Evolutionary conservation across 2,113 vertebrate genomes (phyloP), one percentile per base, ranked within the genome.

Genomic region (Theristicus caerulescens): DNA sequence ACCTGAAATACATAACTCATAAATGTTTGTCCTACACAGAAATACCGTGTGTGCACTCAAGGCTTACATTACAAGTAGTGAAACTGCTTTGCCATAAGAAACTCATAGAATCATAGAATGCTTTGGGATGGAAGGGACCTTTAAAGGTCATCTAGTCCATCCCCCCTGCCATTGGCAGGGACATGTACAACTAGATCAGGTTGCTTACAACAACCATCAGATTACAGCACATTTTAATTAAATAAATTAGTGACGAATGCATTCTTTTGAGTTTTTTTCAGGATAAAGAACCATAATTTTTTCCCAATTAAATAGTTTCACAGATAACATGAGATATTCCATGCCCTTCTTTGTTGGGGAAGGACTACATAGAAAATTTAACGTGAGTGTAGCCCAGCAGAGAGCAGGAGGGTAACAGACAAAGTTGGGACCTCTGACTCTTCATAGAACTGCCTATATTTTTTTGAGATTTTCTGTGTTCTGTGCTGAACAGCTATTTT

Each of bases 271-370:
- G 7, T 7, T 4, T 69, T 54, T 92, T 62, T 66, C 10, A n/a
- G 13, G 27, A 25, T 31, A 57, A 9, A 77, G 15, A 0, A 1
- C 6, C 24, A 1, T 57, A 5, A 2, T 12, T 21, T 66, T 87
- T 36, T 11, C 10, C 7, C 24, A 31, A 7, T 11, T 31, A 31
- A 67, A 40, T 10, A 42, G 8, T 59, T 91, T 47, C 34, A 64
- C 5, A 38, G 18, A 16, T 59, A 64, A 29, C 10, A 18, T 8
- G 38, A 80, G 21, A 12, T 47, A 77, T 52, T 66, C 9, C 9
- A 19, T 10, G 1, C 5, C 6, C 34, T 29, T 4, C 36, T 70
- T 59, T 32, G 1, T 3, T 52, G 11, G 27, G 10, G 14, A 58
- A 57, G 49, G 91, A 13, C 25, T 46, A 24, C 17, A 57, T 0